Base-by-base conservation (phyloP, 2,113 vertebrate genomes). In the Leptosomus discolor region DNA sequence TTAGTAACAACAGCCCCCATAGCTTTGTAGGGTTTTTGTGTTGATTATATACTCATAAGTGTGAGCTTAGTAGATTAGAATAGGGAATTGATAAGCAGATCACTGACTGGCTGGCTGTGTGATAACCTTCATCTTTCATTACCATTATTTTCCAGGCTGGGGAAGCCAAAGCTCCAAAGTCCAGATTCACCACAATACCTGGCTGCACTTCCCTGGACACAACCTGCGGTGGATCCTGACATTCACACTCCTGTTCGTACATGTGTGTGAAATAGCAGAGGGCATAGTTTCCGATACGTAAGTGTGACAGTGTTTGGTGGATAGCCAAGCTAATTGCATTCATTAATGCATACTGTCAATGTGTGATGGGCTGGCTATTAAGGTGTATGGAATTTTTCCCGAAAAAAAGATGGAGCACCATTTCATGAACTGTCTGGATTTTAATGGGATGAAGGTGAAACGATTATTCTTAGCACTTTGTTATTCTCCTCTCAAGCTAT, bases 161-260 rank as follows among this genome's bases (percentile, higher is more conserved):
- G 99, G 99, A 54, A 99, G 99, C 90, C 99, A 99, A 94, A 99
- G 99, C 96, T 99, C 99, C 3, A 99, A 99, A 96, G 99, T 99
- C 18, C 99, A 99, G 97, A 99, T 99, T 94, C 99, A 99, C 94
- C 99, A 99, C 91, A 99, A 99, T 85, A 99, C 99, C 3, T 99
- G 99, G 99, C 98, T 99, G 53, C 99, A 99, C 91, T 99, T 99
- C 92, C 99, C 99, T 0, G 99, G 99, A 6, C 99, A 99, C 97
- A 99, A 99, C 98, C 94, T 99, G 88, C 97, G 99, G 17, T 99
- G 99, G 99, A 99, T 99, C 92, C 98, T 99, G 84, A 99, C 99
- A 0, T 99, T 99, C 97, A 98, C 98, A 5, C 98, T 99, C 60
- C 98, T 99, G 4, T 99, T 99, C 2, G 98, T 99, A 21, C 99